Base-by-base conservation (phyloP, 2,113 vertebrate genomes). In the Monopterus albus region DNA sequence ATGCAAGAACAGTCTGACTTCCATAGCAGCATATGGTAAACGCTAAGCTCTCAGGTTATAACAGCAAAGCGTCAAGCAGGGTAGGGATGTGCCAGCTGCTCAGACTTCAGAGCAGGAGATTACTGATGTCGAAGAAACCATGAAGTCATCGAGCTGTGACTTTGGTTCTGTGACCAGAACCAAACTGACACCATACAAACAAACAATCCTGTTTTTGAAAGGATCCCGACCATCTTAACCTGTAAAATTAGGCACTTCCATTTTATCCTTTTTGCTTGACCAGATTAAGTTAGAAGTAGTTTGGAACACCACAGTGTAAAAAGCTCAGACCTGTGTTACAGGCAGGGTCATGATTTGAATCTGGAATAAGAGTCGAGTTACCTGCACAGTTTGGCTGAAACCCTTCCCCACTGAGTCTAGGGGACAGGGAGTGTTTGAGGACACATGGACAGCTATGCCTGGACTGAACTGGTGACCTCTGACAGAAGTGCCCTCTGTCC, bases 1-100 rank as follows among this genome's bases (percentile, higher is more conserved):
- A 40, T 45, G 33, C 70, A 45, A 10, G 56, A 57, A 73, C 78
- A 59, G 17, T 28, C 66, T 42, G 55, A 69, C 65, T 46, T 46
- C 12, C 63, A 79, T 79, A 81, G 53, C 77, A 70, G 65, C 84
- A 90, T 84, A 86, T 84, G 79, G 79, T 21, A 38, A 25, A 31
- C 6, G 11, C 64, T 84, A 81, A 87, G 64, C 85, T 57, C 36
- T 15, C 66, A 49, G 73, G 85, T 81, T 73, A 43, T 29, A 31
- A 70, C 42, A 20, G 59, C 21, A 3, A 3, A 36, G 45, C 72
- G 45, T 18, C 7, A 68, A 50, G 78, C n/a, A n/a, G n/a, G n/a
- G n/a, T n/a, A n/a, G n/a, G n/a, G n/a, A n/a, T n/a, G n/a, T n/a
- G n/a, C n/a, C n/a, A n/a, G n/a, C n/a, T n/a, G n/a, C n/a, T n/a